Conservation (phyloP, 1,140 invertebrate genomes). For the Pogonomyrmex californicus region DNA sequence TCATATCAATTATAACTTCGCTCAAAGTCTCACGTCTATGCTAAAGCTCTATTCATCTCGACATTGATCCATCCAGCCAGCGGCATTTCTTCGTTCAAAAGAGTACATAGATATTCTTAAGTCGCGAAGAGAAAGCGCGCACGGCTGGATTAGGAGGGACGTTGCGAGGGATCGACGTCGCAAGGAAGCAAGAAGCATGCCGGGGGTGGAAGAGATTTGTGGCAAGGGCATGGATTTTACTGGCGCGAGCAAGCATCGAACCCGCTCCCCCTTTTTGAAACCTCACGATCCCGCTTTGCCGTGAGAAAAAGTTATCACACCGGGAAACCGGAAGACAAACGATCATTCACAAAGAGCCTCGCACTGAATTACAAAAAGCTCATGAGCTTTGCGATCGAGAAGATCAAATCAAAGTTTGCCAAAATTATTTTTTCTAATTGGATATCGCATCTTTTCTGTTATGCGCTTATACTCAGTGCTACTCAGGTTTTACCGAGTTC, state of each 20-base stretch:
- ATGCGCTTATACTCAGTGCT: neutral
- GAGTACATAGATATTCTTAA: slow-evolving; percentile 64
- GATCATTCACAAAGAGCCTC: slow-evolving; percentile 33
- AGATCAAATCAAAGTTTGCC: neutral
- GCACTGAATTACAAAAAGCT: slow-evolving; percentile 40
- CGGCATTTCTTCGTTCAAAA: slow-evolving; percentile 26
- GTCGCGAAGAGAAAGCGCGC: slow-evolving; percentile 13
- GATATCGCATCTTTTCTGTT: neutral
- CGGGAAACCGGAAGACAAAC: slow-evolving; percentile 42
- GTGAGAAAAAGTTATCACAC: slow-evolving; percentile 57
- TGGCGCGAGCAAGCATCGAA: slow-evolving; percentile 38
- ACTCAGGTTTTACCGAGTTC: neutral
- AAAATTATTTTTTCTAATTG: neutral
- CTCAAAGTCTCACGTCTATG: neutral
- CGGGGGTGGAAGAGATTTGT: slow-evolving; percentile 60
- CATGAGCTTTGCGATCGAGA: neutral
- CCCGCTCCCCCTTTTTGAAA: neutral
- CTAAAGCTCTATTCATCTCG: slow-evolving; percentile 23
- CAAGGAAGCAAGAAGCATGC: slow-evolving; percentile 26
- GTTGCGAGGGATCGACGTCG: slow-evolving; percentile 51
- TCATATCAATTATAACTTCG: neutral
- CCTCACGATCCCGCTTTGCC: neutral
- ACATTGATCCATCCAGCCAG: slow-evolving; percentile 34
- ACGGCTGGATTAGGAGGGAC: slow-evolving; percentile 44
- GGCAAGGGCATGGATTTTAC: slow-evolving; percentile 59